Evolutionary conservation across 53 echinoderm and acorn worm species (phyloP).

Genomic region (Paracentrotus lividus): DNA sequence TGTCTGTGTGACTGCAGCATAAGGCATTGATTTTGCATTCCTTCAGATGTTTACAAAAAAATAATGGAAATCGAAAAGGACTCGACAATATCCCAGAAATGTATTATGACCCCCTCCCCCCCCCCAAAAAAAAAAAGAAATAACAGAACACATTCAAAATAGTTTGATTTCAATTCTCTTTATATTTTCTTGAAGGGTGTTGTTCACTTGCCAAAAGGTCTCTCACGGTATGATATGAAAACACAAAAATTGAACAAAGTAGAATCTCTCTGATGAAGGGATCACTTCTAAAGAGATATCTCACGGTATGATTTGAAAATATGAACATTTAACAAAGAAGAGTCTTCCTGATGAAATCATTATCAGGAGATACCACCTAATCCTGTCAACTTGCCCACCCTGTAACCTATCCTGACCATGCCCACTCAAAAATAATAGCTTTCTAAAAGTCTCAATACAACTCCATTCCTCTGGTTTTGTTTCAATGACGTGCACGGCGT

Average conservation of each 20-base stretch:
- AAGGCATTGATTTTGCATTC: no score
- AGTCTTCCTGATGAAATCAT: background rate
- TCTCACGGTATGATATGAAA: no score
- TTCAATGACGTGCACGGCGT: conserved; percentile 6
- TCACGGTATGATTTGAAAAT: background rate
- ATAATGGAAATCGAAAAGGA: no score
- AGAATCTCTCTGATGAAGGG: background rate
- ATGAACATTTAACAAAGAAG: background rate
- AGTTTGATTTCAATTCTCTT: no score
- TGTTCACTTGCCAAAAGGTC: no score
- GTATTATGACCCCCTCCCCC: no score
- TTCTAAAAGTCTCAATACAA: background rate
- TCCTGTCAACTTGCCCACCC: background rate
- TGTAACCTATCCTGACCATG: background rate
- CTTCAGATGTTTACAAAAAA: no score
- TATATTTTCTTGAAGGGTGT: no score
- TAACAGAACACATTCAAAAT: no score
- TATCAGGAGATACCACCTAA: background rate
- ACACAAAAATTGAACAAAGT: background rate
- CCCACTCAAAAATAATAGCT: conserved; percentile 52
- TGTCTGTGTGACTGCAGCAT: no score
- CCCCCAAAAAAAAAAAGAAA: no score
- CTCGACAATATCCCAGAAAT: no score
- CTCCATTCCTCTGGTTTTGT: conserved; percentile 3
- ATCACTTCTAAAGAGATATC: background rate